A percentile compares a stretch with the other conserved stretches of the same genome.
phyloP scores from a whole-genome alignment of 2,797 vertebrate species.

The Lemur catta region DNA sequence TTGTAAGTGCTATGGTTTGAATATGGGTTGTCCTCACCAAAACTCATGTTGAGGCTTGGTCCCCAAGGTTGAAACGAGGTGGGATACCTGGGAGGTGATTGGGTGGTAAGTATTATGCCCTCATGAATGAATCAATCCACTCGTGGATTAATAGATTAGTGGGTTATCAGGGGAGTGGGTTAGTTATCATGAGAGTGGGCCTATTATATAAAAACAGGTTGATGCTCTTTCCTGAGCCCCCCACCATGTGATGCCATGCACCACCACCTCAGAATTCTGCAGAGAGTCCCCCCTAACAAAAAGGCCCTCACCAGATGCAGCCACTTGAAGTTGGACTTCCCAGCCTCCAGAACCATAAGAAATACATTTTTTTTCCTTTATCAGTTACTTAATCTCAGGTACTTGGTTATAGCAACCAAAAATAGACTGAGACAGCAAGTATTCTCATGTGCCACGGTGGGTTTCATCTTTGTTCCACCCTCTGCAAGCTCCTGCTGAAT shows the following conservation, averaged over 20 bases:
- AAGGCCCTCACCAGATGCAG: neutral
- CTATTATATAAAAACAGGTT: neutral
- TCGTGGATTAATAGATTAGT: neutral
- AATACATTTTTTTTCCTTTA: neutral
- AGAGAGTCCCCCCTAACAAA: neutral
- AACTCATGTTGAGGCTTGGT: neutral
- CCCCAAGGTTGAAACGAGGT: neutral
- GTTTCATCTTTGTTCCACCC: too few species aligned
- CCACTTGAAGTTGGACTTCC: neutral
- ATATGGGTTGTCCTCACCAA: neutral
- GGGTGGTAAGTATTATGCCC: neutral
- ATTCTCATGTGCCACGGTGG: rapidly evolving
- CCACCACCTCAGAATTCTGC: neutral
- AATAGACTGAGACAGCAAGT: neutral
- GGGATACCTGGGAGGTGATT: neutral
- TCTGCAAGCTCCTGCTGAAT: rapidly evolving
- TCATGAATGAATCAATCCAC: neutral
- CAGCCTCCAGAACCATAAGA: neutral
- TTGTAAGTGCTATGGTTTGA: neutral
- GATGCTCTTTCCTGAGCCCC: neutral
- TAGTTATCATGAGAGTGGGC: neutral
- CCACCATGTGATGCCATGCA: neutral
- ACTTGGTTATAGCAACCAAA: neutral
- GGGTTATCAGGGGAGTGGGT: neutral
- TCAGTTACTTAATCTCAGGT: neutral